These are phyloP conservation scores for Allobates femoralis DNA, from an alignment of 2,797 vertebrate species.

Conservation along the genomic window DNA sequence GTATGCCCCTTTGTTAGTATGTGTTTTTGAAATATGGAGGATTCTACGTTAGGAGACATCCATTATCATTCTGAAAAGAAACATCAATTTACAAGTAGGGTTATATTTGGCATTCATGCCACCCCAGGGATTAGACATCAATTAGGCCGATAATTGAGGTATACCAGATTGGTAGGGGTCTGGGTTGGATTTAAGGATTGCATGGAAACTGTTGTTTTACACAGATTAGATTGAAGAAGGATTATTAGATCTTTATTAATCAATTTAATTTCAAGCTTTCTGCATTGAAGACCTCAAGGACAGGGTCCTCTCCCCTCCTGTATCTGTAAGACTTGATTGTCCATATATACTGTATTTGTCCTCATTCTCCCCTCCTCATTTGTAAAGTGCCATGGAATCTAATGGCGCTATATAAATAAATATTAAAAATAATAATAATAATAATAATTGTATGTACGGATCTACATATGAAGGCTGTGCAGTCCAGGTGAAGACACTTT, in stretches of 20 bases:
- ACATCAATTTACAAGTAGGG: background rate
- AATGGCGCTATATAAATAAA: no score
- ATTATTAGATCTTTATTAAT: conserved; percentile 2
- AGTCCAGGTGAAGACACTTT: conserved; percentile 38
- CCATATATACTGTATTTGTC: no score
- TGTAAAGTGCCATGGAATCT: no score
- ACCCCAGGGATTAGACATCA: background rate
- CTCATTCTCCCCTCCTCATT: no score
- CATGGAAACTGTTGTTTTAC: background rate
- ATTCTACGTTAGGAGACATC: background rate
- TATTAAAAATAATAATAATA: no score
- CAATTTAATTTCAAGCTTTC: background rate
- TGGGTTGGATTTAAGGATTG: background rate
- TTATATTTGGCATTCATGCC: background rate
- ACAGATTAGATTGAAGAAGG: background rate
- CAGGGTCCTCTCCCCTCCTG: no score
- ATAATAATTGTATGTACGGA: conserved; percentile 40
- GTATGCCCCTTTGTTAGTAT: no score
- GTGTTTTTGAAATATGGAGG: background rate
- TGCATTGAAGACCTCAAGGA: no score
- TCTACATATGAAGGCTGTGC: conserved; percentile 17
- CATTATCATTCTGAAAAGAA: background rate
- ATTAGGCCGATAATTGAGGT: background rate
- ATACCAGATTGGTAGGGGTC: background rate
- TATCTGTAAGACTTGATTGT: no score